Evolutionary conservation across 1,140 invertebrate genomes (phyloP), one percentile per base, ranked within the genome.

Genomic region (Halesus radiatus): DNA sequence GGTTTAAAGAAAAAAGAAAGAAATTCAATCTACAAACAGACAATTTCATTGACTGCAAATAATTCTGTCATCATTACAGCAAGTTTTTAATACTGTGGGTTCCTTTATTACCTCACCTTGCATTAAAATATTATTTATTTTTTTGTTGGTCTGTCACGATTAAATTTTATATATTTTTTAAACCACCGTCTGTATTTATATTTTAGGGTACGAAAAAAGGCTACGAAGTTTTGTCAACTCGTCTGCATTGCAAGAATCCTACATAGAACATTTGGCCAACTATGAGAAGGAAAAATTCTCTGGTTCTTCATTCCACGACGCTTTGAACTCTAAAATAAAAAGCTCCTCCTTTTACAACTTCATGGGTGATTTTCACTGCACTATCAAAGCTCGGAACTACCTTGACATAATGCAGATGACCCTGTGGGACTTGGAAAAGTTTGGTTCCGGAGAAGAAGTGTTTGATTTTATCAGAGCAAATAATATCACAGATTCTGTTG

Each of bases 401-500:
- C 87, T 87, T 85, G 88, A 89, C 76, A 52, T 87, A 1, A 45
- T 88, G 54, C 85, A 88, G 1, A 86, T 86, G 68, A 85, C 81
- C 1, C 22, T 88, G 6, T 89, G 88, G 87, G 88, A 89, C 80
- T 85, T 84, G 20, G 86, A 88, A 26, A 88, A 85, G 76, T 88
- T 87, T 79, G 84, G 84, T 22, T 87, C 85, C 53, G 84, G 87
- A 29, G 86, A 88, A 85, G 84, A 79, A 54, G 85, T 86, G 81
- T 86, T 85, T 74, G 88, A 87, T 73, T 88, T 86, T 60, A 70
- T 84, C 13, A 85, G 75, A 74, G 79, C 32, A 26, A 88, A 88
- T 73, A 85, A 83, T 72, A 84, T 89, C 13, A 89, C 88, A 6
- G 85, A 89, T 60, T 76, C 87, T 68, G 77, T 88, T 72, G 73